These are phyloP conservation scores for Pangasianodon gigas DNA, from an alignment of 2,113 vertebrate species.

Conservation along the genomic window DNA sequence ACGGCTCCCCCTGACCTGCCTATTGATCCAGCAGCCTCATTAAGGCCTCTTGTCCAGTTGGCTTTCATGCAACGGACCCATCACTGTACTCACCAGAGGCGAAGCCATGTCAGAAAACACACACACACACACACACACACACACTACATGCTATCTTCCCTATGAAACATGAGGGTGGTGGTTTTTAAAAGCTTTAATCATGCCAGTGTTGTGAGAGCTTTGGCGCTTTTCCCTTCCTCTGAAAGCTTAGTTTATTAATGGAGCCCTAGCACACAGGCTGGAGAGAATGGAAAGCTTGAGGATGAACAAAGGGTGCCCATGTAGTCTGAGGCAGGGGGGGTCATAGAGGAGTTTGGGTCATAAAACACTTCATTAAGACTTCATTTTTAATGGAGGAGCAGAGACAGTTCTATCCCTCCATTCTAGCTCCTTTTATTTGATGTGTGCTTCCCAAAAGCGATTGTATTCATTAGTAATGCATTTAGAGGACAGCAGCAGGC, in stretches of 20 bases:
- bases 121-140: conserved; percentile 10
- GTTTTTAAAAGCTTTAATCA: conserved; percentile 78
- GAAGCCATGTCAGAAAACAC: conserved; percentile 6
- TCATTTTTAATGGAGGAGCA: conserved; percentile 42
- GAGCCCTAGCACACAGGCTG: conserved; percentile 64
- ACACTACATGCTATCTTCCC: neutral
- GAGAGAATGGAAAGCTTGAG: conserved; percentile 15
- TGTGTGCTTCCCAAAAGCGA: conserved; percentile 34
- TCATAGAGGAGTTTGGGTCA: neutral
- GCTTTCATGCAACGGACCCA: conserved; percentile 48
- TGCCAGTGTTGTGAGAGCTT: conserved; percentile 58
- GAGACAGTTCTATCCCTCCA: conserved; percentile 28
- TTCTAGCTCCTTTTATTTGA: conserved; percentile 39
- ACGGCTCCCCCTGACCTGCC: conserved; percentile 43
- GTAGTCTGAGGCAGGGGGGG: neutral
- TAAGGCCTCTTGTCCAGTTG: conserved; percentile 54
- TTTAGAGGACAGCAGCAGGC: conserved; percentile 17
- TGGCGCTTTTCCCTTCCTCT: conserved; percentile 65
- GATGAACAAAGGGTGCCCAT: conserved; percentile 64
- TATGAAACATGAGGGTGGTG: conserved; percentile 61
- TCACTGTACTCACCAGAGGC: conserved; percentile 45
- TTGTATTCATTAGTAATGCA: conserved; percentile 43
- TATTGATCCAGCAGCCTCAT: conserved; percentile 59
- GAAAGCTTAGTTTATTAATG: conserved; percentile 79
- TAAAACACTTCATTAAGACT: conserved; percentile 51